Percentiles rank a stretch among this genome's conserved stretches.
Conservation (phyloP, 2,797 vertebrate species). For the Coilia nasus region DNA sequence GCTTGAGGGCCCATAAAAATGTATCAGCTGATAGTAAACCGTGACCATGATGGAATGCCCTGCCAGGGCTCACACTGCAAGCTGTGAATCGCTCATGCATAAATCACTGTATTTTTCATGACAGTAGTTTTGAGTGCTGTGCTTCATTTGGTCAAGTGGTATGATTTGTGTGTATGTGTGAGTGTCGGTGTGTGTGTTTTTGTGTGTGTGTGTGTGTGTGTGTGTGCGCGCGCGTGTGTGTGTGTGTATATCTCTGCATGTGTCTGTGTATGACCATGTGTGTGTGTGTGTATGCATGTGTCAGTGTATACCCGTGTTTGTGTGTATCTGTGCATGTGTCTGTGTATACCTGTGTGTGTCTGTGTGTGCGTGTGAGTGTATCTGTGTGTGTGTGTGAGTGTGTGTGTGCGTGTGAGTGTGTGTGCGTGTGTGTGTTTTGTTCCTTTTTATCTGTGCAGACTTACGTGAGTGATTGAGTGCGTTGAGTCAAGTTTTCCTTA, state of each 20-base stretch:
- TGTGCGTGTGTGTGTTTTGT: neutral
- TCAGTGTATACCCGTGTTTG: too few relatives aligned
- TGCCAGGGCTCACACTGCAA: neutral
- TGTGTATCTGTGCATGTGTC: too few relatives aligned
- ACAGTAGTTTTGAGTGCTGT: neutral
- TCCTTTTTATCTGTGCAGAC: neutral
- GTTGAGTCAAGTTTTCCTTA: neutral
- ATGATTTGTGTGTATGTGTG: neutral
- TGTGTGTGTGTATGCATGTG: too few relatives aligned
- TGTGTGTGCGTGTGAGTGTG: neutral
- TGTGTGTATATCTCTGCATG: neutral
- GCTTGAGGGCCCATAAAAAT: neutral
- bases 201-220: neutral
- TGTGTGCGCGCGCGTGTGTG: neutral
- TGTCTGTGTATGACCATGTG: too few relatives aligned
- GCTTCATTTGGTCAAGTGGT: neutral
- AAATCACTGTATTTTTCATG: neutral
- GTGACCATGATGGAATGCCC: neutral
- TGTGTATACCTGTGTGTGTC: too few relatives aligned
- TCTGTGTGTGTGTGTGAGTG: neutral
- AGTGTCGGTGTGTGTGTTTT: neutral
- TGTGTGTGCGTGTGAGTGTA: neutral
- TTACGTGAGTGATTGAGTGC: neutral
- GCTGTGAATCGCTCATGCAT: neutral
- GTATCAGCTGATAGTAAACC: slow-evolving; percentile 7